phyloP scores from a whole-genome alignment of 2,113 vertebrate genomes.

The Ovis aries region ARS-UI_Ramb_v3.0 NC_056076.1:29894001-29894500 shows the following conservation, averaged over 20 bases:
- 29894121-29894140: background rate
- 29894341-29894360: no score
- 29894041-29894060: background rate
- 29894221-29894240: background rate
- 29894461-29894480: background rate
- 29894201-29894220: background rate
- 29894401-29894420: rapidly evolving
- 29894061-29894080: background rate
- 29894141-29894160: background rate
- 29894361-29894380: no score
- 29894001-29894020: background rate
- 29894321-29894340: no score
- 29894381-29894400: no score
- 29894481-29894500: background rate
- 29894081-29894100: background rate
- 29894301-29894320: no score
- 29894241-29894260: no score
- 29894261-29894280: no score
- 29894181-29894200: background rate
- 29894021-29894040: background rate
- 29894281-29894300: no score
- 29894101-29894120: background rate
- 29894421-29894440: background rate
- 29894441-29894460: background rate
- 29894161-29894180: background rate